Evolutionary conservation across 2,888 invertebrate genomes (phyloP), one percentile per base, ranked within the genome.

Genomic region (Drosophila lacicola): DNA sequence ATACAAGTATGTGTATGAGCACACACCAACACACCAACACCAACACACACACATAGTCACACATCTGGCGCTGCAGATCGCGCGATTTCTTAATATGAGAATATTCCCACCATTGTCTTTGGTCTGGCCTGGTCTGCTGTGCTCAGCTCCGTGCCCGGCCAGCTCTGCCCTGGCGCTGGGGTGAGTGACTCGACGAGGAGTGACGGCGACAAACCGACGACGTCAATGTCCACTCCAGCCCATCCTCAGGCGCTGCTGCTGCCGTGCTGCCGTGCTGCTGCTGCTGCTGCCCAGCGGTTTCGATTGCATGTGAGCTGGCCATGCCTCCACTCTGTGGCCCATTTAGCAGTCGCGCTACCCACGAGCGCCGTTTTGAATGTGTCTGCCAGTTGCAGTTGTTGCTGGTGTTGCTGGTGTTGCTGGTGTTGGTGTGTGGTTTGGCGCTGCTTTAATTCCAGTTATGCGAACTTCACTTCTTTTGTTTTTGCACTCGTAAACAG

Each of bases 81-180:
- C 90, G 91, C 91, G 91, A 91, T 91, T 91, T 91, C 90, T 90
- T 91, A 91, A 91, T 92, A 92, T 92, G 92, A 92, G 92, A 92
- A 92, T 89, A 89, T 92, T 92, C 92, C 91, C 92, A 92, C 92
- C 91, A 92, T 92, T 92, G 92, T 92, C 86, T 91, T 60, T 46
- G 41, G 58, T 44, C 55, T 49, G 53, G 58, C 61, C 55, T 51
- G 64, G 54, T 34, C 49, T 45, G 44, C 45, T 60, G 46, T 41
- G 45, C 42, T 29, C 37, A 36, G 45, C 49, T 34, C 41, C 14
- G 8, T 25, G 45, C 10, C 65, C 42, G 45, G 42, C 34, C 49
- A 41, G 58, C 50, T 39, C 72, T 64, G 60, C 42, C 65, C 53
- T 66, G 72, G 57, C 69, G 61, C 69, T 78, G 74, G 62, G 79